phyloP scores from a whole-genome alignment of 35 echinoderm and acorn worm species.

The Eucidaris tribuloides region DNA sequence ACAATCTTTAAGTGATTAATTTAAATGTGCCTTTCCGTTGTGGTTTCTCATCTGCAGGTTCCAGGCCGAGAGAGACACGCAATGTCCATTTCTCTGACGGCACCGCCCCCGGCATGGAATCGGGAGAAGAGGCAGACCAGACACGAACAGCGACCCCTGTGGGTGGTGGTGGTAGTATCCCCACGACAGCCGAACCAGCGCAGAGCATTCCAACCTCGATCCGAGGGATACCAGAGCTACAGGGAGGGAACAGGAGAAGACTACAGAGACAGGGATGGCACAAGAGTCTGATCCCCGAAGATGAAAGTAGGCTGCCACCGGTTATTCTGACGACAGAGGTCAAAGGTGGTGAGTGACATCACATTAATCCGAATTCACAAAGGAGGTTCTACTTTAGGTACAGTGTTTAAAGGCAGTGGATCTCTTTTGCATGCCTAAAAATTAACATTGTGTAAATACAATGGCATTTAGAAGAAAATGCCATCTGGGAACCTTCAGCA shows the following conservation, averaged over 20 bases:
- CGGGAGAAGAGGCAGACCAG: conserved; percentile 15
- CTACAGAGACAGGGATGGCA: conserved; percentile 20
- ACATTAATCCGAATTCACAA: no score
- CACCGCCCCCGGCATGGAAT: conserved; percentile 68
- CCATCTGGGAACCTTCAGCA: no score
- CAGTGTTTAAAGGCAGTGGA: no score
- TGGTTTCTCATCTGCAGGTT: conserved; percentile 64
- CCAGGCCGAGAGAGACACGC: conserved; percentile 67
- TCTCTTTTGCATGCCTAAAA: no score
- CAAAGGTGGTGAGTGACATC: conserved; percentile 72
- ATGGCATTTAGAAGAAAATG: no score
- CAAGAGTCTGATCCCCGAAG: conserved; percentile 84
- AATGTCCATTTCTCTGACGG: conserved; percentile 92
- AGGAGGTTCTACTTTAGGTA: no score
- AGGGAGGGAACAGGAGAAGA: conserved; percentile 33
- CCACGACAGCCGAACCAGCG: background rate
- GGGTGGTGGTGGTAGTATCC: background rate
- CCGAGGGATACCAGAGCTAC: background rate
- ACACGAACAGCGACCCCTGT: background rate
- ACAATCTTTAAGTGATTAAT: no score
- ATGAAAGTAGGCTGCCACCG: conserved; percentile 76
- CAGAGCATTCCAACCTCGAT: conserved; percentile 20
- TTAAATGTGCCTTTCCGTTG: no score
- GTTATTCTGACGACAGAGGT: conserved; percentile 56
- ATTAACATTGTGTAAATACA: no score